Base-by-base conservation (phyloP, 2,797 vertebrate genomes). In the Gephyroberyx darwinii region DNA sequence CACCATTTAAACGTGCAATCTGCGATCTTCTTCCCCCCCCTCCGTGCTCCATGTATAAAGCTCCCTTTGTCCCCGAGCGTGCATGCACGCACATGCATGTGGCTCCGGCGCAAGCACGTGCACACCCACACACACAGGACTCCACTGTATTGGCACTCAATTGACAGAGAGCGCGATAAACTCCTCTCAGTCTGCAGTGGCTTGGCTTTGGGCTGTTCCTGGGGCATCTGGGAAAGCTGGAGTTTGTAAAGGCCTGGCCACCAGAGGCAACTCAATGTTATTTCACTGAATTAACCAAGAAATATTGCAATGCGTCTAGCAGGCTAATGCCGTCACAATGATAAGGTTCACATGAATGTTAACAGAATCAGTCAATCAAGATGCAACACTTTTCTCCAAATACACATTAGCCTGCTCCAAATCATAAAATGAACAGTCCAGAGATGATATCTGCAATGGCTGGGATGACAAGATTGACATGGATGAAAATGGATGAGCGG, bases 91-190 rank as follows among this genome's bases (percentile, higher is more conserved):
- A 78, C 62, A 67, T 45, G 78, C 79, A 78, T 19, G 61, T 58
- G 74, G 74, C 61, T 77, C 65, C 68, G 82, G 54, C 74, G 71
- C 84, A 74, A 81, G 64, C 52, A 69, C 4, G 48, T 59, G 64
- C 59, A 61, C 62, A 58, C 70, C 16, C 47, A 59, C 82, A 81
- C 70, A 54, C 82, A 81, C 88, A 93, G 71, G 71, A 74, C 66
- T 64, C 79, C 89, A 90, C 87, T 92, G 89, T 92, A 78, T 74
- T 17, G 63, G 60, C 45, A 89, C 86, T 93, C 90, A 83, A 91
- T 92, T 84, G 84, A 90, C 86, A 69, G 84, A 69, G 84, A 80
- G 78, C 58, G 68, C 80, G 85, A 90, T 86, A 61, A 69, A 88
- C 77, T 91, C 64, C 58, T 77, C 84, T 86, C 55, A 35, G 66